Percentiles rank a stretch among this genome's conserved stretches.
phyloP scores from a whole-genome alignment of 2,888 invertebrate genomes.

The Dascillus cervinus region DNA sequence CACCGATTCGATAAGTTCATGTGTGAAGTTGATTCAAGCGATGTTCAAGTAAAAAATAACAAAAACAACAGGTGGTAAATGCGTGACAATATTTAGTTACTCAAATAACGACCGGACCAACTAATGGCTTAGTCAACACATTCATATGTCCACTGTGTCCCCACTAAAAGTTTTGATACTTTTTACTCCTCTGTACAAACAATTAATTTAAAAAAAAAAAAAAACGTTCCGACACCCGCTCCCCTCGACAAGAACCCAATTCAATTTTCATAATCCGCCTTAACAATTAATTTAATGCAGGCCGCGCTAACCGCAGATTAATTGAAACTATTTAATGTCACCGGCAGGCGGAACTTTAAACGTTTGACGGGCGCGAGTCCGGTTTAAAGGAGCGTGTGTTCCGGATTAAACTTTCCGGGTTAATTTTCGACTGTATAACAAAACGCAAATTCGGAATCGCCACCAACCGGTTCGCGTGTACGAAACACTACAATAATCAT shows the following conservation, averaged over 20 bases:
- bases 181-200: slow-evolving; percentile 6
- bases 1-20: background rate
- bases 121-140: slow-evolving; percentile 26
- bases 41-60: slow-evolving; percentile 18
- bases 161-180: slow-evolving; percentile 11
- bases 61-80: slow-evolving; percentile 25
- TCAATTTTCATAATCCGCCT: too few species aligned
- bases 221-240: too few species aligned
- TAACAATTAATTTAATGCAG: slow-evolving; percentile 14
- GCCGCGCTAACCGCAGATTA: slow-evolving; percentile 22
- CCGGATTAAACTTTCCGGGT: slow-evolving; percentile 18
- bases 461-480: too few species aligned
- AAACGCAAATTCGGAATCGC: too few species aligned
- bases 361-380: slow-evolving; percentile 9
- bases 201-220: too few species aligned
- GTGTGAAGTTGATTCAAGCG: slow-evolving; percentile 9
- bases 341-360: slow-evolving; percentile 31
- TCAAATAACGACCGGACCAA: slow-evolving; percentile 21
- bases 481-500: slow-evolving; percentile 15
- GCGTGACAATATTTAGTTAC: slow-evolving; percentile 30
- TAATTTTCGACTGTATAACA: too few species aligned
- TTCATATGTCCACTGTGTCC: slow-evolving; percentile 7
- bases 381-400: slow-evolving; percentile 14
- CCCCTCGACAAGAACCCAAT: too few species aligned
- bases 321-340: slow-evolving; percentile 34